Percentiles rank a stretch among this genome's conserved stretches.
phyloP scores from a whole-genome alignment of 2,113 vertebrate species.

The Anser brachyrhynchus region DNA sequence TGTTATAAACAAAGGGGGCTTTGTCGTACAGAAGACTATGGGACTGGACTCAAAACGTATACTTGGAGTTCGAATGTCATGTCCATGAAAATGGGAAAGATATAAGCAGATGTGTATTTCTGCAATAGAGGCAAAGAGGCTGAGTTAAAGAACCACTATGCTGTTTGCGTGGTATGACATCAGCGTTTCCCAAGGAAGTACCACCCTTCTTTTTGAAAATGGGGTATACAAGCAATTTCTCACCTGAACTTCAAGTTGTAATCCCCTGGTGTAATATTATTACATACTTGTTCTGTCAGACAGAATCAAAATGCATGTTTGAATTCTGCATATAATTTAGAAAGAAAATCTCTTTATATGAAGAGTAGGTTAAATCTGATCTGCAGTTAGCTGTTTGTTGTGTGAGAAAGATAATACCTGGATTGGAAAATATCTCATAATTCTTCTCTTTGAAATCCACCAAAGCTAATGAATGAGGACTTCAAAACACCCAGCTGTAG shows the following conservation, averaged over 20 bases:
- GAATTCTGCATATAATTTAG: background rate
- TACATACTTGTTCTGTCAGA: background rate
- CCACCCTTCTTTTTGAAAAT: background rate
- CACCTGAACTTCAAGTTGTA: background rate
- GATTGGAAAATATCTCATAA: background rate
- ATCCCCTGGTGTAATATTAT: background rate
- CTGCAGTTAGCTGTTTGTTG: background rate
- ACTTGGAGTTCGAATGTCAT: background rate
- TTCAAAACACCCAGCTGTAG: conserved; percentile 61
- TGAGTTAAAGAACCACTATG: background rate
- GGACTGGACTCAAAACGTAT: background rate
- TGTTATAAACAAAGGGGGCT: background rate
- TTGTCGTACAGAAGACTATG: background rate
- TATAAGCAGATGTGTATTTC: background rate
- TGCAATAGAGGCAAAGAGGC: background rate
- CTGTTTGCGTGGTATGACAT: background rate
- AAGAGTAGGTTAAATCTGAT: background rate
- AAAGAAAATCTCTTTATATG: background rate
- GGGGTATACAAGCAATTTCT: background rate
- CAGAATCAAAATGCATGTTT: background rate
- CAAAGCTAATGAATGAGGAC: conserved; percentile 43
- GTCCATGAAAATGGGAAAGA: background rate
- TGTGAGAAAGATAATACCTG: background rate
- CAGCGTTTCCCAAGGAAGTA: background rate
- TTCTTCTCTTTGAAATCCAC: background rate